phyloP scores from a whole-genome alignment of 2,113 vertebrate genomes.

The Vireo altiloquus region DNA sequence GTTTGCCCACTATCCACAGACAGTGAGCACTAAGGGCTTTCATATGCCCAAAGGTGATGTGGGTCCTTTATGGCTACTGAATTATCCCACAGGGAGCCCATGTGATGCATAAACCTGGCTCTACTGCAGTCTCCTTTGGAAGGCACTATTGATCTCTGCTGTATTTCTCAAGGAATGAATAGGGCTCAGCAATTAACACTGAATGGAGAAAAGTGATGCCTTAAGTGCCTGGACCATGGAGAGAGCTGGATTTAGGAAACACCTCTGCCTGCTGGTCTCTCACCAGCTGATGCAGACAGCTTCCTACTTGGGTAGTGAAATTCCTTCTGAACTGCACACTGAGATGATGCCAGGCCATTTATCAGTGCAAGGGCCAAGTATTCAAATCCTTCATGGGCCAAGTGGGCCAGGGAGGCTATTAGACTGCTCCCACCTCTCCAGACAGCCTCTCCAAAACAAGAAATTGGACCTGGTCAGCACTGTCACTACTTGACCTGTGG shows the following conservation, averaged over 20 bases:
- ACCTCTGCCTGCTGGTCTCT: not conserved
- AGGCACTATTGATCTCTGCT: not conserved
- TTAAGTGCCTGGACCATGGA: not conserved
- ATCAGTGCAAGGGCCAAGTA: not conserved
- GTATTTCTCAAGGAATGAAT: not conserved
- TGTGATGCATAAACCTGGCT: not conserved
- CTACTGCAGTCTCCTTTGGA: not conserved
- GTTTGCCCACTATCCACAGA: not conserved
- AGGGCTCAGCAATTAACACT: not conserved
- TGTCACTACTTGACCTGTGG: not conserved
- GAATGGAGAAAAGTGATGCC: not conserved
- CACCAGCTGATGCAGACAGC: not conserved
- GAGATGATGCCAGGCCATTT: not conserved
- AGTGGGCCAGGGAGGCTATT: not conserved
- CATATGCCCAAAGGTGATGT: not conserved
- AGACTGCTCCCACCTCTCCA: not conserved
- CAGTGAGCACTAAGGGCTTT: not conserved
- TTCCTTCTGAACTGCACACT: not conserved
- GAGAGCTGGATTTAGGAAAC: not conserved
- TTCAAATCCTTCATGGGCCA: not conserved
- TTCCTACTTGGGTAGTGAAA: not conserved
- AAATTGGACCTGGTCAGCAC: not conserved
- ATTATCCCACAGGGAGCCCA: rapidly evolving
- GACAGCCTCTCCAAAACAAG: not conserved
- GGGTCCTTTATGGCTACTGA: not conserved